phyloP scores from a whole-genome alignment of 2,797 vertebrate genomes.

The Galagoides demidoff region DNA sequence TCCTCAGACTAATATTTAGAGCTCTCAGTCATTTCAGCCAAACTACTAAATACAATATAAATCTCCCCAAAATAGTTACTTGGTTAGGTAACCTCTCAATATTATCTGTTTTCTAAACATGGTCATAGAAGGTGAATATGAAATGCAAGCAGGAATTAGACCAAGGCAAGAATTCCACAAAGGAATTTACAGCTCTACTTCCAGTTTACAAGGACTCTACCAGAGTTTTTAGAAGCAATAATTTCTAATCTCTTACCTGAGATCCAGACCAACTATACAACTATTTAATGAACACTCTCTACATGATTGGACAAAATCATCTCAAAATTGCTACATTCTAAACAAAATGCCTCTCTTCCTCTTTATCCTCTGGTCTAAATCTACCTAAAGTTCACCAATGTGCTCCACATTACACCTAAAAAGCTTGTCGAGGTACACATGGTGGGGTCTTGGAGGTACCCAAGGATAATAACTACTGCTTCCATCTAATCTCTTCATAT shows the following conservation, averaged over 20 bases:
- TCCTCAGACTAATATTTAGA: not conserved
- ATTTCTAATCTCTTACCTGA: constrained; percentile 6
- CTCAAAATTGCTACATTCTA: not conserved
- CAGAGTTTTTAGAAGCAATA: not conserved
- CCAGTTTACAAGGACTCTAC: not conserved
- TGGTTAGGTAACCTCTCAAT: not conserved
- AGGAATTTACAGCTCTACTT: not conserved
- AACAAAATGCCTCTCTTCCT: not conserved
- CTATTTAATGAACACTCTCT: not conserved
- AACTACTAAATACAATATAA: constrained; percentile 11
- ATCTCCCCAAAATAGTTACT: not conserved
- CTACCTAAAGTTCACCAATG: not conserved
- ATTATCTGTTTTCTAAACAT: not conserved
- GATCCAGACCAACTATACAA: not conserved
- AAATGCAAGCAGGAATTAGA: not conserved
- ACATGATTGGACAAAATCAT: not conserved
- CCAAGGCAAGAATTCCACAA: not conserved
- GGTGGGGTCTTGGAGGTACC: not conserved
- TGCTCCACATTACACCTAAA: not conserved
- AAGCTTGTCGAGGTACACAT: not conserved
- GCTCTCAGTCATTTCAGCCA: not conserved
- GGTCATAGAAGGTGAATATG: not conserved
- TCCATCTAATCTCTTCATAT: not conserved
- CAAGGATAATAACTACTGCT: not conserved
- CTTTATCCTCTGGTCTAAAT: not conserved